Percentiles rank a stretch among this genome's conserved stretches.
Evolutionary conservation across 2,888 invertebrate species (phyloP).

Genomic region (Thymelicus lineola): DNA sequence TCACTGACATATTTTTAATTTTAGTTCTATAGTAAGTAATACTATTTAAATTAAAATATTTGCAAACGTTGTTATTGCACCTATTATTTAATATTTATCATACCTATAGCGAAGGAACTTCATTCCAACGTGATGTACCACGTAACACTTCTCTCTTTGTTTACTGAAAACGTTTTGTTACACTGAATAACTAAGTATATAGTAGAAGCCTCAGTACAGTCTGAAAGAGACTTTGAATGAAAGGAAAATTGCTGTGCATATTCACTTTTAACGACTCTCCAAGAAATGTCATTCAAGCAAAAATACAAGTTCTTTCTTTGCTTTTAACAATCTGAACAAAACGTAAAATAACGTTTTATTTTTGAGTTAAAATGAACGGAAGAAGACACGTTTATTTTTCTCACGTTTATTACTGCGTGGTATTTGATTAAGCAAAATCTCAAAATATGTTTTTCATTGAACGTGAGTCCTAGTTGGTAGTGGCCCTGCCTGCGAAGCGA

Average conservation of each 20-base stretch:
- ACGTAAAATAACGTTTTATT: constrained; percentile 1
- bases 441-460: too few relatives aligned
- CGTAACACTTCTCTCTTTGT: neutral
- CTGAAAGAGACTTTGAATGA: constrained; percentile 2
- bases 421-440: too few relatives aligned
- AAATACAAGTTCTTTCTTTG: constrained; percentile 17
- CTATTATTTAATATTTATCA: too few relatives aligned
- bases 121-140: too few relatives aligned
- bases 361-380: neutral
- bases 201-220: neutral
- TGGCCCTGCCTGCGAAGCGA: too few relatives aligned
- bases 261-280: constrained; percentile 20
- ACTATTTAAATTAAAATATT: too few relatives aligned
- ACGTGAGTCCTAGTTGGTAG: too few relatives aligned
- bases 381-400: neutral
- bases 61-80: too few relatives aligned
- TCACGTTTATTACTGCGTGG: neutral
- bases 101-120: too few relatives aligned
- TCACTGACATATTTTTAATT: too few relatives aligned
- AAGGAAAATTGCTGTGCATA: constrained; percentile 8
- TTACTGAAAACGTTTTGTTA: neutral
- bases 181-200: neutral
- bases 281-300: constrained; percentile 9
- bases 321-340: constrained; percentile 14
- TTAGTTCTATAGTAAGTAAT: too few relatives aligned